Base-by-base conservation (phyloP, 1,140 invertebrate genomes). In the Cataglyphis hispanica region DNA sequence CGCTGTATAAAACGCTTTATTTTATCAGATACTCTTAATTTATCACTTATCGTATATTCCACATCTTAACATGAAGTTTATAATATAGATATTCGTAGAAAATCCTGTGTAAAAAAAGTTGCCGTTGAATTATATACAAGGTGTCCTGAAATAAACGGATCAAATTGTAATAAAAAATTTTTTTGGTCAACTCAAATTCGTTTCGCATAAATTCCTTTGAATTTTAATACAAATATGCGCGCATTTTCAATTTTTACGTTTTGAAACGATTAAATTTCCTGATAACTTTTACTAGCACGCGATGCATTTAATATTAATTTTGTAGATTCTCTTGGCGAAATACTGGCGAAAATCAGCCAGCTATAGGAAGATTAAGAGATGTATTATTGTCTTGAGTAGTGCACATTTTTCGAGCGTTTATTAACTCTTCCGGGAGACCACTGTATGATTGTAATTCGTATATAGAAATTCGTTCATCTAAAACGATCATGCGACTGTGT, bases 391-490 rank as follows among this genome's bases (percentile, higher is more conserved):
- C 43, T 37, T 61, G 66, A 40, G 69, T 69, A 27, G 87, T 56
- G 60, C 93, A 93, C 2, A 66, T 61, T 2, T 77, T 34, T 67
- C 88, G 89, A 69, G 89, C 90, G 16, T 89, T 64, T 4, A 64
- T 58, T 27, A 93, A 81, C 43, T 91, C 87, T 1, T n/a, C 60
- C 2, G 92, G 92, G 19, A 90, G 67, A 50, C 91, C 92, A 34
- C 84, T 85, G 1, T 83, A 19, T 6, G 74, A 22, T 11, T 89
- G 84, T 70, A 94, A 61, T 60, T 77, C 85, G 58, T 92, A 94
- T 74, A 94, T 61, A 53, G 92, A 91, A 81, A 89, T 87, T 60
- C 86, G 86, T 56, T 89, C 89, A 31, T 94, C 88, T 50, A 94
- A 61, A 46, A 16, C 43, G 46, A 50, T 7, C 46, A 16, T 13